Base-by-base conservation (phyloP, 2,113 vertebrate genomes). In the Entelurus aequoreus region DNA sequence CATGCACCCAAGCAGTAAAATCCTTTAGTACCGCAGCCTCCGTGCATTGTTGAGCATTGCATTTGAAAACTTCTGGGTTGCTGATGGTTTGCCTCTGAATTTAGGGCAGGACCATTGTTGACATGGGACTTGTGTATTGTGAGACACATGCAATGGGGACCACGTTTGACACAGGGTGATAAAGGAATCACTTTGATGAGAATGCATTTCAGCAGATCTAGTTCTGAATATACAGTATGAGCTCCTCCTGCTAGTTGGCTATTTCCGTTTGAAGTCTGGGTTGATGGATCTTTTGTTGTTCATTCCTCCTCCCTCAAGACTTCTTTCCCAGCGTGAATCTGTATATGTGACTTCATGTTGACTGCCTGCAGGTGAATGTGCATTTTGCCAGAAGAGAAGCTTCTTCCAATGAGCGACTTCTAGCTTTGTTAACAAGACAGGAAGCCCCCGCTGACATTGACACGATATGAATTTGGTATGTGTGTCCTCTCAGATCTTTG, bases 101-200 rank as follows among this genome's bases (percentile, higher is more conserved):
- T 71, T 71, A 68, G 78, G 70, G 50, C 76, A 72, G 54, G 59
- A 59, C 55, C 16, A 8, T 44, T 76, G 72, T 71, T 84, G 77
- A 71, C 52, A 66, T 65, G 76, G 68, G 66, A 65, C 60, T 63
- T 38, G 59, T 68, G 62, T 71, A 65, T 60, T 60, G 69, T 56
- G 69, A 69, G 50, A 56, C 65, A 65, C 66, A 59, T 71, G 73
- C 70, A 69, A 46, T 61, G 60, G 38, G 65, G 63, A 46, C 55
- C 74, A 54, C 61, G 48, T 48, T 71, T 61, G 67, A 71, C 49
- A 68, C 51, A 67, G 61, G 55, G 42, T 81, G 72, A 84, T 77
- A 66, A 80, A 76, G 66, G 65, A 75, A 75, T 73, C n/a, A 11
- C 74, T 87, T 78, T 84, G 77, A 86, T 76, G 75, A 80, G 69